Percentiles rank a stretch among this genome's conserved stretches.
phyloP scores from a whole-genome alignment of 2,888 invertebrate species.

The Drosophila monieri region DNA sequence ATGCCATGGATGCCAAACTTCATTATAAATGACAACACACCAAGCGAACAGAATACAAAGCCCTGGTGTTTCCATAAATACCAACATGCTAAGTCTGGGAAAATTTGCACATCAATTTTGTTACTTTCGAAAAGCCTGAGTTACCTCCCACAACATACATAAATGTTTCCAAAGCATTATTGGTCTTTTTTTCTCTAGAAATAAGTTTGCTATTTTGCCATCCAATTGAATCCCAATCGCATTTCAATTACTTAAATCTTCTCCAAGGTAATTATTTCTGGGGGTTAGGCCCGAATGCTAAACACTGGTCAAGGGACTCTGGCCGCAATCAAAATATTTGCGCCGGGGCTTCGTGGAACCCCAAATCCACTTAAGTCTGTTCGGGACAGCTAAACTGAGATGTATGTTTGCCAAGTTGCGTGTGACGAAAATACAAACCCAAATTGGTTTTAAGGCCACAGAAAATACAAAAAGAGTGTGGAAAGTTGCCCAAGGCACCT shows the following conservation, averaged over 20 bases:
- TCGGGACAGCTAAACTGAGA: slow-evolving; percentile 36
- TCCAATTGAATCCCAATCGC: background rate
- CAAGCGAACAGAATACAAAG: background rate
- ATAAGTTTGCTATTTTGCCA: background rate
- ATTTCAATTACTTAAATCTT: background rate
- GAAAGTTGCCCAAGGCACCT: background rate
- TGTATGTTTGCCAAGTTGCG: slow-evolving; percentile 48
- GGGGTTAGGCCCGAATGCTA: slow-evolving; percentile 8
- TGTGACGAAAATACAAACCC: slow-evolving; percentile 59
- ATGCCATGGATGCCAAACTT: background rate
- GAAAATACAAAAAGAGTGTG: slow-evolving; percentile 22
- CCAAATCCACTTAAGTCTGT: slow-evolving; percentile 42
- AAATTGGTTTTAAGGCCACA: slow-evolving; percentile 57
- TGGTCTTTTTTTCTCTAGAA: background rate
- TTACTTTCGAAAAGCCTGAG: background rate
- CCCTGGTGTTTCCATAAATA: background rate
- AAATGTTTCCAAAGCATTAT: background rate
- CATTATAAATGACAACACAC: slow-evolving; percentile 2
- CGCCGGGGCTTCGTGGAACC: slow-evolving; percentile 17
- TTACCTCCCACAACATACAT: background rate
- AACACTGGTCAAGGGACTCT: background rate
- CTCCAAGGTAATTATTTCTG: slow-evolving; percentile 10
- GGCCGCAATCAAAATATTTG: slow-evolving; percentile 36
- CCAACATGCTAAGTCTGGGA: slow-evolving; percentile 1
- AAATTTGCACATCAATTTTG: slow-evolving; percentile 2